These are phyloP conservation scores for Marronus borbonicus DNA, from an alignment of 2,888 invertebrate genomes.

Conservation along the genomic window DNA sequence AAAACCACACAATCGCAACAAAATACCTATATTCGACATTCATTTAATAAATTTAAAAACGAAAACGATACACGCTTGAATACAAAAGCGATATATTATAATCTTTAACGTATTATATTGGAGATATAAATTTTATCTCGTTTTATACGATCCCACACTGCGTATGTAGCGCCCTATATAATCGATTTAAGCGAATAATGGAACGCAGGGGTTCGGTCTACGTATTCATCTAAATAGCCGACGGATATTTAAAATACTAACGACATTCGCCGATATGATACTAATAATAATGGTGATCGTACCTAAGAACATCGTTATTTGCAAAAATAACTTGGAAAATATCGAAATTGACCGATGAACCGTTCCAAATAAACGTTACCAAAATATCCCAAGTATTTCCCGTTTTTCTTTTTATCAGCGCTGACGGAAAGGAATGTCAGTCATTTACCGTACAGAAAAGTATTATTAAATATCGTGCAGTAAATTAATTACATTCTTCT, in stretches of 20 bases:
- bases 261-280: neutral
- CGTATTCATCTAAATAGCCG: neutral
- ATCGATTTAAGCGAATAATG: slow-evolving; percentile 23
- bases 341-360: slow-evolving; percentile 15
- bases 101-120: neutral
- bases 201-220: neutral
- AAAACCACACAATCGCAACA: neutral
- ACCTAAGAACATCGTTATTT: neutral
- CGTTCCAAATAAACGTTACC: slow-evolving; percentile 12
- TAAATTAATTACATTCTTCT: neutral
- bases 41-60: neutral
- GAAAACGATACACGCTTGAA: neutral
- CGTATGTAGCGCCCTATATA: neutral
- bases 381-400: slow-evolving; percentile 38
- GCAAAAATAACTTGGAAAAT: slow-evolving; percentile 18
- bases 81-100: slow-evolving; percentile 13
- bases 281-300: neutral
- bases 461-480: slow-evolving; percentile 15
- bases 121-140: neutral
- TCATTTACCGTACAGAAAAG: neutral
- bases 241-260: neutral
- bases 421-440: slow-evolving; percentile 28
- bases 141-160: neutral
- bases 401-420: slow-evolving; percentile 19
- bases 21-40: neutral